A percentile compares a stretch with the other conserved stretches of the same genome.
These are phyloP conservation scores for Colaptes auratus DNA, from an alignment of 2,113 vertebrate genomes.

Conservation along the genomic window DNA sequence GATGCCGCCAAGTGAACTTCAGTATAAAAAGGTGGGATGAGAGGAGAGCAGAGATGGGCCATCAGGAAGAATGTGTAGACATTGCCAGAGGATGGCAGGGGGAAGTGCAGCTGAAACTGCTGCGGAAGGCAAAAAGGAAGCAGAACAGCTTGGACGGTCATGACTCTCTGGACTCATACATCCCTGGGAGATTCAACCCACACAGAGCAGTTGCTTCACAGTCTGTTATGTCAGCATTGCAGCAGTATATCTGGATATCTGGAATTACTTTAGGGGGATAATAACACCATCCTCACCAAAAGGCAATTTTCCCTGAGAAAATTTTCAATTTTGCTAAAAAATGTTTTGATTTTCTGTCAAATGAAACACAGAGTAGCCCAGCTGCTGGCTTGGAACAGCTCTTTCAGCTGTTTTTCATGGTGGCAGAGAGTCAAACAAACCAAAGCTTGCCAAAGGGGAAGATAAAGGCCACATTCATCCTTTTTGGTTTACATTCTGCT, in stretches of 20 bases:
- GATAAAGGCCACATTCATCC: not conserved
- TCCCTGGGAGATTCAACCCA: not conserved
- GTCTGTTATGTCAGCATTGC: not conserved
- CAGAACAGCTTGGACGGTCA: not conserved
- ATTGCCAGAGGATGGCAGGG: not conserved
- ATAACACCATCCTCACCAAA: not conserved
- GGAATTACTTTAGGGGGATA: not conserved
- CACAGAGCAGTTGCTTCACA: not conserved
- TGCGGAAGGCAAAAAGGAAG: not conserved
- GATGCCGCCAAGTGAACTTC: not conserved
- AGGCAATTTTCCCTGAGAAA: not conserved
- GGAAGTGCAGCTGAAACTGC: not conserved
- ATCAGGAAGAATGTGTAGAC: not conserved
- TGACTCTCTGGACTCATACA: not conserved
- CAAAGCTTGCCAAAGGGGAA: not conserved
- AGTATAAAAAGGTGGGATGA: not conserved
- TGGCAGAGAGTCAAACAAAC: not conserved
- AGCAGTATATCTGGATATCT: not conserved
- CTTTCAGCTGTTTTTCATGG: not conserved
- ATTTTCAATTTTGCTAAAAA: constrained; percentile 38
- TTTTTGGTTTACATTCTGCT: not conserved
- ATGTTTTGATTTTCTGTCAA: not conserved
- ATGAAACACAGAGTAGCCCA: not conserved
- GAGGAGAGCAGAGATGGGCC: not conserved
- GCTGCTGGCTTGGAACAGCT: constrained; percentile 15